Percentiles rank a stretch among this genome's conserved stretches.
phyloP scores from a whole-genome alignment of 1,140 invertebrate species.

The Cydia splendana region DNA sequence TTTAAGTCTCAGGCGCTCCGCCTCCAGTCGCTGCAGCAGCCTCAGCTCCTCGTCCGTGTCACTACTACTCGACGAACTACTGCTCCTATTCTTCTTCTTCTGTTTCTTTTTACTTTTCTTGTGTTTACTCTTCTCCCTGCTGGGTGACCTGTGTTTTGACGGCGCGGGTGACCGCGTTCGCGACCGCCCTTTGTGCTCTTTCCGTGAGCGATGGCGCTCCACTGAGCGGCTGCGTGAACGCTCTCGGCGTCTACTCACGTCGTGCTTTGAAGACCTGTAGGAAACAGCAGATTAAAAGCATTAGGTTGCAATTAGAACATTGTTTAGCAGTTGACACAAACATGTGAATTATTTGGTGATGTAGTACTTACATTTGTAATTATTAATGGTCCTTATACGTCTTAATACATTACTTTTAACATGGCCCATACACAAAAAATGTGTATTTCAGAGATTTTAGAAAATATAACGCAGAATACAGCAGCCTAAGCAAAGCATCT shows the following conservation, averaged over 20 bases:
- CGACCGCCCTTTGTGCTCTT: slow-evolving; percentile 35
- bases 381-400: background rate
- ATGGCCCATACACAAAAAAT: background rate
- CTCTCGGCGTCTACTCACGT: slow-evolving; percentile 39
- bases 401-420: background rate
- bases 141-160: slow-evolving; percentile 52
- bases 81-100: slow-evolving; percentile 52
- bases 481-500: background rate
- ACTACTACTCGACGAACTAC: slow-evolving; percentile 49
- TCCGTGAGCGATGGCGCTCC: slow-evolving; percentile 39
- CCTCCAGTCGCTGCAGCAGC: slow-evolving; percentile 86
- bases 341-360: background rate
- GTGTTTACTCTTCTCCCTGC: slow-evolving; percentile 57
- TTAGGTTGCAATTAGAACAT: background rate
- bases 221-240: slow-evolving; percentile 41
- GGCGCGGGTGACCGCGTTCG: slow-evolving; percentile 43
- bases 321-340: background rate
- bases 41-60: slow-evolving; percentile 81
- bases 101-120: slow-evolving; percentile 69
- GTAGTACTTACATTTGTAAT: slow-evolving; percentile 3
- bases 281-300: background rate
- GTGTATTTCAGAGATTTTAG: background rate
- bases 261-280: slow-evolving; percentile 49
- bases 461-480: background rate
- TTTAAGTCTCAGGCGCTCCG: slow-evolving; percentile 83